phyloP scores from a whole-genome alignment of 2,113 vertebrate species.

The Acinonyx jubatus region DNA sequence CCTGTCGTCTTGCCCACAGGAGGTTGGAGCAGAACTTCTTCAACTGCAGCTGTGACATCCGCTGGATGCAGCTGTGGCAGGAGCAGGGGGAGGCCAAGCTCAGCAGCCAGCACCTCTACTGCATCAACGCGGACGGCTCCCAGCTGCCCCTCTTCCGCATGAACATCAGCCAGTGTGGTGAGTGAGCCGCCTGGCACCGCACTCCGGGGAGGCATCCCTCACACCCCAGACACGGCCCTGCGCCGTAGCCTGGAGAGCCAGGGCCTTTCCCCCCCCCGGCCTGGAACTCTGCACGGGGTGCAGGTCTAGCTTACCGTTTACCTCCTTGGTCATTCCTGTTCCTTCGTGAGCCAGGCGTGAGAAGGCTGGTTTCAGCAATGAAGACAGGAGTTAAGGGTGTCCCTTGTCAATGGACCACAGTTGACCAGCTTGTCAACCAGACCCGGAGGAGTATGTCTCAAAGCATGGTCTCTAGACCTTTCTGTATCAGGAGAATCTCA shows the following conservation, averaged over 20 bases:
- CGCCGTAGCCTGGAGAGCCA: fast-evolving
- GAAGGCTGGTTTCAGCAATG: not conserved
- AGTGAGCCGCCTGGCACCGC: constrained; percentile 32
- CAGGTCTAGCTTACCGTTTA: fast-evolving
- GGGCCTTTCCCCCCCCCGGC: not conserved
- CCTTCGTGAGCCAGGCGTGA: fast-evolving
- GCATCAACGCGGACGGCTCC: constrained; percentile 88
- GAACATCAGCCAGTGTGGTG: constrained; percentile 97
- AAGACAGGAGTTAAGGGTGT: fast-evolving
- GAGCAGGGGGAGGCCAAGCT: constrained; percentile 93
- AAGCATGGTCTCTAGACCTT: not conserved
- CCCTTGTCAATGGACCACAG: not conserved
- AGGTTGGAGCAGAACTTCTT: constrained; percentile 94
- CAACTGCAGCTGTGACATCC: constrained; percentile 96
- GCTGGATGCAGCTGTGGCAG: constrained; percentile 99
- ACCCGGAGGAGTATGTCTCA: not conserved
- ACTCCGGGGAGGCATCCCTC: not conserved
- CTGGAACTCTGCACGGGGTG: not conserved
- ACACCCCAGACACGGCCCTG: fast-evolving
- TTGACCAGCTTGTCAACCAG: not conserved
- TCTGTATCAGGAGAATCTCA: not conserved
- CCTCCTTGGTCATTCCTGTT: not conserved
- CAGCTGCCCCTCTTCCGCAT: constrained; percentile 92
- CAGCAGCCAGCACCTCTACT: constrained; percentile 92
- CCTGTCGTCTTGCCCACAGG: constrained; percentile 80